Conservation (phyloP, 2,888 invertebrate species). For the Lasioglossum morio region DNA sequence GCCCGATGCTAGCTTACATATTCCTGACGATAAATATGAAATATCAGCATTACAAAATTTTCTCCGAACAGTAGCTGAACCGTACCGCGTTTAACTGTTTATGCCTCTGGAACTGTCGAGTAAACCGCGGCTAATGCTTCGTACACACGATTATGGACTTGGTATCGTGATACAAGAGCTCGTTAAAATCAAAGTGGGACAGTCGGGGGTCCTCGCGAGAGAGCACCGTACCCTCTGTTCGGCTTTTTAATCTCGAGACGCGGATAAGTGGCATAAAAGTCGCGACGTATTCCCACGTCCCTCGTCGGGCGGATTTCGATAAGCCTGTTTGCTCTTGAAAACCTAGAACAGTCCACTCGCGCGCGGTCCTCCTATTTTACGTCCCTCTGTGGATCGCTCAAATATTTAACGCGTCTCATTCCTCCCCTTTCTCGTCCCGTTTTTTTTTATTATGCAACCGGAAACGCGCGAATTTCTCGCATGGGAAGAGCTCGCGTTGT, state of each 20-base stretch:
- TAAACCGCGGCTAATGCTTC: not conserved
- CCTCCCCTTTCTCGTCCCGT: not conserved
- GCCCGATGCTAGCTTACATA: not conserved
- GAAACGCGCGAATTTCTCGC: slow-evolving; percentile 14
- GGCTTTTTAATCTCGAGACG: slow-evolving; percentile 77
- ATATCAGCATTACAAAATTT: not conserved
- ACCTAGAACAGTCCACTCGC: slow-evolving; percentile 73
- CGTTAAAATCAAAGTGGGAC: not conserved
- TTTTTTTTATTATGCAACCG: not conserved
- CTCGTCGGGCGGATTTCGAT: slow-evolving; percentile 74
- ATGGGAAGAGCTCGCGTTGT: not conserved
- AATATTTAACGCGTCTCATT: slow-evolving; percentile 59
- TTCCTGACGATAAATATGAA: not conserved
- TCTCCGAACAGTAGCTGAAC: not conserved
- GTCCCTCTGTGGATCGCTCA: slow-evolving; percentile 42
- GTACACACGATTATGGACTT: not conserved
- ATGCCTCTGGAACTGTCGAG: not conserved
- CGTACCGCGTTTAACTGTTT: not conserved
- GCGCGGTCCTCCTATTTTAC: slow-evolving; percentile 54
- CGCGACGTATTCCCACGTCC: slow-evolving; percentile 81
- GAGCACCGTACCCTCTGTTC: not conserved
- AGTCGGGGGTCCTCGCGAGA: not conserved
- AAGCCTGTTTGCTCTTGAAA: slow-evolving; percentile 77
- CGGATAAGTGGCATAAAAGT: slow-evolving; percentile 80
- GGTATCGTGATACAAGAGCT: not conserved